Conservation (phyloP, 2,888 invertebrate genomes). For the Neoascia interrupta region DNA sequence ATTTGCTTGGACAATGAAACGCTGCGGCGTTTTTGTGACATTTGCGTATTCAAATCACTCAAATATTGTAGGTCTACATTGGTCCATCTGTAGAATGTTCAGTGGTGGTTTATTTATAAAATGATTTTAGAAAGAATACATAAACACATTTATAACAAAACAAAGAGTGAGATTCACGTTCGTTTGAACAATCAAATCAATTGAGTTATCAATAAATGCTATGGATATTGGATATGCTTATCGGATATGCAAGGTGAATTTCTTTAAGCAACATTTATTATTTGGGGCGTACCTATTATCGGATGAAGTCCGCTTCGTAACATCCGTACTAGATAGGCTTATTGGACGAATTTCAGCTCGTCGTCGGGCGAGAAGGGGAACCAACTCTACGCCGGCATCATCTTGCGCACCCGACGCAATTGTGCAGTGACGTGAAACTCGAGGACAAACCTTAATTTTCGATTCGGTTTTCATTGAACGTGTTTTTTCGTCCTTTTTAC, state of each 20-base stretch:
- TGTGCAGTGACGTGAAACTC: conserved; percentile 67
- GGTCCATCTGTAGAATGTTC: conserved; percentile 73
- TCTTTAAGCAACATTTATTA: conserved; percentile 78
- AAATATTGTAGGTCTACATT: conserved; percentile 80
- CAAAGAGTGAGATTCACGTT: conserved; percentile 28
- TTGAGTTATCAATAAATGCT: conserved; percentile 11
- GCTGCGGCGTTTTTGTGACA: conserved; percentile 80
- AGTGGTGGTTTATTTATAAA: conserved; percentile 66
- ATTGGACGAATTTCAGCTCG: conserved; percentile 82
- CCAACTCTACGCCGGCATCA: conserved; percentile 87
- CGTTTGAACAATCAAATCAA: conserved; percentile 23
- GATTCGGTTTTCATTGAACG: conserved; percentile 29
- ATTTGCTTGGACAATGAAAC: conserved; percentile 75
- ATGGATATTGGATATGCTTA: conserved; percentile 70
- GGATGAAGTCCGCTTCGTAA: conserved; percentile 79
- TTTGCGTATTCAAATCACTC: conserved; percentile 81
- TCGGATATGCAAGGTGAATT: conserved; percentile 79
- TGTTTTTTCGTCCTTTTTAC: conserved; percentile 26
- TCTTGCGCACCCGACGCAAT: conserved; percentile 73
- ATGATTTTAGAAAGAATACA: conserved; percentile 46
- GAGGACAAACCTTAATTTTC: conserved; percentile 74
- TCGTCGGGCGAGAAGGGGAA: conserved; percentile 86
- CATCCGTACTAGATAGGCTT: conserved; percentile 81
- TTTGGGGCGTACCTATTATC: conserved; percentile 79
- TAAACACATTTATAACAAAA: conserved; percentile 5